Evolutionary conservation across 2,797 vertebrate species (phyloP), one percentile per base, ranked within the genome.

Genomic region (Perodicticus potto): DNA sequence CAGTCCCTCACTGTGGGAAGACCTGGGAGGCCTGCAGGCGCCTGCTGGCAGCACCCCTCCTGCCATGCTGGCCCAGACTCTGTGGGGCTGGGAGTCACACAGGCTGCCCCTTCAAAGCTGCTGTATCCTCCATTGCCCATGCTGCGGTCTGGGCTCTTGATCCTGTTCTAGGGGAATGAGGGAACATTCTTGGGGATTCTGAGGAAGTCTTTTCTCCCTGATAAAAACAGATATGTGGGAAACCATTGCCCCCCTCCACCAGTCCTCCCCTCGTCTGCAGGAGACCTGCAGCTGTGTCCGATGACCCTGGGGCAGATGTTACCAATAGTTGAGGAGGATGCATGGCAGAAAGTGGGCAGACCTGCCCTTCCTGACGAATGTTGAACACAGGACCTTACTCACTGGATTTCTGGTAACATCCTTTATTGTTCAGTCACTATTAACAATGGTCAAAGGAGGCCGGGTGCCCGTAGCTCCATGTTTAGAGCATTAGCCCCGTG

Each of bases 81-180:
- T 10, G 0, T 80, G 16, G 10, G 76, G 65, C 27, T 67, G 45
- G 65, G 17, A 57, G 27, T 70, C 13, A 1, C 3, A 13, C 12
- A 25, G 17, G n/a, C 40, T 4, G 2, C 0, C 1, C 73, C n/a
- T n/a, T 90, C 7, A 3, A 2, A 14, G 27, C 0, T 5, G 45
- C 61, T 43, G 7, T 8, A 0, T 23, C 45, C 5, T 23, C 17
- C 25, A 40, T 25, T n/a, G 70, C 59, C 17, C 29, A 16, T 53
- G 7, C n/a, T 37, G 27, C 2, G 0, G 1, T 67, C 57, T 89
- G 34, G 34, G 29, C 69, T 65, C 88, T 5, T 5, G 2, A 7
- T 29, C 17, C 11, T 0, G 0, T 14, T 43, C 57, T 4, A n/a
- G 45, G 34, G 37, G 29, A 81, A 37, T 14, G n/a, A 49, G 73